Evolutionary conservation across 2,113 vertebrate species (phyloP).

Genomic region (Halichoeres trimaculatus): DNA sequence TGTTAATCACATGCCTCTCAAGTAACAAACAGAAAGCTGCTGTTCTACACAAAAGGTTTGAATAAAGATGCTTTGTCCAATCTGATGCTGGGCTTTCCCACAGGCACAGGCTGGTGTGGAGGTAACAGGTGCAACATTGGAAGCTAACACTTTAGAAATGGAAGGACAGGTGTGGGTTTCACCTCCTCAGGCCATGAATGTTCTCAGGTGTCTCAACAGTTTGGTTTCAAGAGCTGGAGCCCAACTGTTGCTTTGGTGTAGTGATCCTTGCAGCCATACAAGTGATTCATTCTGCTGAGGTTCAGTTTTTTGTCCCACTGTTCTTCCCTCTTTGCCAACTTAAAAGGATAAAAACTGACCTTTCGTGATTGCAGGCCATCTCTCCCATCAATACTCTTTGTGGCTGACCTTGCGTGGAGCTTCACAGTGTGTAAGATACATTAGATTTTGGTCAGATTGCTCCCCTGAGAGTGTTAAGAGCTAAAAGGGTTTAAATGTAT

Average conservation of each 20-base stretch:
- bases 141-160: conserved; percentile 43
- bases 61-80: conserved; percentile 66
- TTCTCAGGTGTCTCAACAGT: conserved; percentile 63
- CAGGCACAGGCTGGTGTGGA: conserved; percentile 53
- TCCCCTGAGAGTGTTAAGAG: conserved; percentile 20
- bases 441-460: conserved; percentile 29
- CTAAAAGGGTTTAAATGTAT: conserved; percentile 53
- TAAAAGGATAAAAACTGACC: conserved; percentile 14
- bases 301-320: background rate
- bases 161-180: conserved; percentile 68
- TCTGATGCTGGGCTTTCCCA: conserved; percentile 56
- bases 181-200: conserved; percentile 52
- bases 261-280: conserved; percentile 29
- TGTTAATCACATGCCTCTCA: conserved; percentile 62
- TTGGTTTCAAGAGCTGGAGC: conserved; percentile 31
- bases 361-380: background rate
- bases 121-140: conserved; percentile 73
- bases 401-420: background rate
- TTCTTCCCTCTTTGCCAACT: conserved; percentile 4
- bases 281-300: conserved; percentile 22
- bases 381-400: conserved; percentile 19
- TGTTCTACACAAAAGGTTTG: conserved; percentile 64
- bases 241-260: conserved; percentile 45
- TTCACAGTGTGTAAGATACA: conserved; percentile 20
- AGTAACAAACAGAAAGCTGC: conserved; percentile 65